These are phyloP conservation scores for Triops longicaudatus DNA, from an alignment of 1,140 invertebrate species.

Conservation along the genomic window DNA sequence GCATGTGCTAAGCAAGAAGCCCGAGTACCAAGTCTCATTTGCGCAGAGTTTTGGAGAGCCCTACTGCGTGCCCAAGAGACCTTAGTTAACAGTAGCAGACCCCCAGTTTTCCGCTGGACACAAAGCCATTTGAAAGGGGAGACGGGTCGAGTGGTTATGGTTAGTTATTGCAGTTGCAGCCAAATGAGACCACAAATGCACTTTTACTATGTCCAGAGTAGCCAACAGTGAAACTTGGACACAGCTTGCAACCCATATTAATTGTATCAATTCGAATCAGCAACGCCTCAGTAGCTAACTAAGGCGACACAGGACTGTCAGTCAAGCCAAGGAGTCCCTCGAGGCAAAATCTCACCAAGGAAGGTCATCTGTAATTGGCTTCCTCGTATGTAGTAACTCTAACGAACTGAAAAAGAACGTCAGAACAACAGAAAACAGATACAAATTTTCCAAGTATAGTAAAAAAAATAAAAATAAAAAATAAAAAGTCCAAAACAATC, in stretches of 20 bases:
- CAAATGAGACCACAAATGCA: slow-evolving; percentile 8
- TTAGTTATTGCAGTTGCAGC: not conserved
- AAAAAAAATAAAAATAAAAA: too few relatives aligned
- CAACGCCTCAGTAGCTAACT: not conserved
- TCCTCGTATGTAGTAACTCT: too few relatives aligned
- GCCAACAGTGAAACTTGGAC: not conserved
- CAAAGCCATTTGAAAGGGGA: not conserved
- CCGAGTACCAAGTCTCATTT: not conserved
- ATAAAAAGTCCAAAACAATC: too few relatives aligned
- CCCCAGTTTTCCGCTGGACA: not conserved
- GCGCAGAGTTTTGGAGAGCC: slow-evolving; percentile 9
- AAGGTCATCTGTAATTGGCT: too few relatives aligned
- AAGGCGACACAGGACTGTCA: not conserved
- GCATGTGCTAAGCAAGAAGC: slow-evolving; percentile 4
- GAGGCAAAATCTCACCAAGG: not conserved
- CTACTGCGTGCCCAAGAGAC: not conserved
- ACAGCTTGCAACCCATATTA: not conserved
- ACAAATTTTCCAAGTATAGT: too few relatives aligned
- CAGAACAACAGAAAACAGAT: too few relatives aligned
- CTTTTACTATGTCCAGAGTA: not conserved
- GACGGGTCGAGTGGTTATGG: not conserved
- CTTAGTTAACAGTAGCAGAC: not conserved
- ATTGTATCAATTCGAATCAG: slow-evolving; percentile 9
- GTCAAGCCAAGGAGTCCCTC: not conserved
- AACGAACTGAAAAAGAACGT: too few relatives aligned